A percentile compares a stretch with the other conserved stretches of the same genome.
These are phyloP conservation scores for Pempheris klunzingeri DNA, from an alignment of 2,797 vertebrate genomes.

Conservation along the genomic window DNA sequence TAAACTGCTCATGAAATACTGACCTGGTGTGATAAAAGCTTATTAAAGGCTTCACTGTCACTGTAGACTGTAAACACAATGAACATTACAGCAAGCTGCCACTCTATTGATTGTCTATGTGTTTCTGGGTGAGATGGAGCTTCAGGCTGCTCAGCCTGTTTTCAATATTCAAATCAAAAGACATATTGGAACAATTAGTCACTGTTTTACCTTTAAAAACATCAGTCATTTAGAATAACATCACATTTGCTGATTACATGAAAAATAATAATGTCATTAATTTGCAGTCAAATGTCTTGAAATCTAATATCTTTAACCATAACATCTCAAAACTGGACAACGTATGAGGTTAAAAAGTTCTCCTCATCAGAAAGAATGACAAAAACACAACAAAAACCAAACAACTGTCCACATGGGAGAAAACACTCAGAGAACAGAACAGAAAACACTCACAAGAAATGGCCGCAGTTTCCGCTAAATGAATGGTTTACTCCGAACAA, in stretches of 20 bases:
- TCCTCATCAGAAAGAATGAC: not conserved
- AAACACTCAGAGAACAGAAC: conserved; percentile 5
- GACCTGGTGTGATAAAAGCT: not conserved
- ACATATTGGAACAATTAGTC: not conserved
- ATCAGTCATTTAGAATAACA: not conserved
- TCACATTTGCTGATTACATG: conserved; percentile 7
- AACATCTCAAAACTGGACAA: not conserved
- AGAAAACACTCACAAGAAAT: conserved; percentile 5
- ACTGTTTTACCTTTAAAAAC: not conserved
- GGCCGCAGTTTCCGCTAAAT: conserved; percentile 22
- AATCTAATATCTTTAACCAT: not conserved
- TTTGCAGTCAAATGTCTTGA: not conserved
- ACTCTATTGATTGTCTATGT: not conserved
- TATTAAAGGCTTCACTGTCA: not conserved
- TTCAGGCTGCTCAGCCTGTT: not conserved
- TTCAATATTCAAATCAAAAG: not conserved
- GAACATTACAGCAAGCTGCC: not conserved
- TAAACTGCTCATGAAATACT: conserved; percentile 5
- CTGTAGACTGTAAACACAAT: not conserved
- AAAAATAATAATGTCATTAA: not conserved
- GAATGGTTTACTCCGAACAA: conserved; percentile 36
- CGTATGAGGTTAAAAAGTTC: not conserved
- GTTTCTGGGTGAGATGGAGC: not conserved
- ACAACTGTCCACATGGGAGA: not conserved
- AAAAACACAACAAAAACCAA: too few relatives aligned